These are phyloP conservation scores for Euspilapteryx auroguttella DNA, from an alignment of 2,888 invertebrate genomes.

Conservation along the genomic window DNA sequence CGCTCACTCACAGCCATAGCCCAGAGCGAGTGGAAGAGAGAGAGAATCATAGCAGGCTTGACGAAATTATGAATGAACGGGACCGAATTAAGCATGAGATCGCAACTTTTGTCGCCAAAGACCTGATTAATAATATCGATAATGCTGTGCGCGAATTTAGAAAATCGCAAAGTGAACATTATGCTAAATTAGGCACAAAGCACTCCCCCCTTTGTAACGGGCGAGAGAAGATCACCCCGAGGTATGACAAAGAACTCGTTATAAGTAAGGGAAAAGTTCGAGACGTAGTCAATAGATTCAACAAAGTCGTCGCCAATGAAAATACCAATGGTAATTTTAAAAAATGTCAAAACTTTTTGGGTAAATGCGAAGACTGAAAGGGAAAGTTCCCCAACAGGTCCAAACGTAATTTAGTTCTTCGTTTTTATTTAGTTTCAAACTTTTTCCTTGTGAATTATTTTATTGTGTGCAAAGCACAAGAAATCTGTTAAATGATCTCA, in stretches of 20 bases:
- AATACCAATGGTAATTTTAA: conserved; percentile 20
- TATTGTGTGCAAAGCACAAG: too few relatives aligned
- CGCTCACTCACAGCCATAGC: conserved; percentile 36
- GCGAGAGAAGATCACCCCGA: conserved; percentile 28
- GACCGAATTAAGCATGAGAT: conserved; percentile 50
- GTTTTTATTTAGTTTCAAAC: too few relatives aligned
- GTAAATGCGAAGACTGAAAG: too few relatives aligned
- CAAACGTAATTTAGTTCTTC: too few relatives aligned
- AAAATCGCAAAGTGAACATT: conserved; percentile 39
- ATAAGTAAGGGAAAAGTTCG: conserved; percentile 51
- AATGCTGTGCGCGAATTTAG: conserved; percentile 40
- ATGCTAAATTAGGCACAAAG: conserved; percentile 13
- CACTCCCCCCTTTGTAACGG: conserved; percentile 21
- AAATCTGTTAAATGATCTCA: too few relatives aligned
- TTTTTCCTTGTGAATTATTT: too few relatives aligned
- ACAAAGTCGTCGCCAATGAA: conserved; percentile 22
- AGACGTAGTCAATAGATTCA: conserved; percentile 49
- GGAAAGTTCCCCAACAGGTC: too few relatives aligned
- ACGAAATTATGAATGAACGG: conserved; percentile 28
- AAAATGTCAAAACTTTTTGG: too few relatives aligned
- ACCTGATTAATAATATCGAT: conserved; percentile 46
- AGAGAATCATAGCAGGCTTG: conserved; percentile 22
- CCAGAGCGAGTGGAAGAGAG: conserved; percentile 25
- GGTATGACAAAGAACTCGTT: conserved; percentile 43
- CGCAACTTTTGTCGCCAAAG: conserved; percentile 47